Evolutionary conservation across 2,113 vertebrate species (phyloP).

Genomic region (Amazona guildingii): DNA sequence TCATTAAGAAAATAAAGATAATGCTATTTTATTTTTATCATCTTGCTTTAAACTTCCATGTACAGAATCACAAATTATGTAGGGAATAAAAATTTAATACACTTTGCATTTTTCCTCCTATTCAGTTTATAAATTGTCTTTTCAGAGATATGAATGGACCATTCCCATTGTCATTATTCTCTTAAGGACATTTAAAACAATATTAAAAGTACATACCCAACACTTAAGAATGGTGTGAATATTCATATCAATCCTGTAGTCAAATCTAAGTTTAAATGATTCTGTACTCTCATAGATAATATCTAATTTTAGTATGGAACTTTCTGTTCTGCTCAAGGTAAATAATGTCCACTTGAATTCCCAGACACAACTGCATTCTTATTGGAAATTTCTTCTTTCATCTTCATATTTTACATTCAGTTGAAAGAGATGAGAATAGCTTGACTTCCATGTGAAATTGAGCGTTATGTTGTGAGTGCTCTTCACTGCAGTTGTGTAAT

Average conservation of each 20-base stretch:
- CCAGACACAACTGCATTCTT: not conserved
- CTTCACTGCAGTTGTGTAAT: slow-evolving; percentile 11
- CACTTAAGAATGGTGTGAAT: not conserved
- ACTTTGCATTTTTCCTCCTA: not conserved
- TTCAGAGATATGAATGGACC: not conserved
- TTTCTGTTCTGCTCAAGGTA: not conserved
- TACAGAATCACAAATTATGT: not conserved
- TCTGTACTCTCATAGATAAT: not conserved
- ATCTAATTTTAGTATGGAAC: not conserved
- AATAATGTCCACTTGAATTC: not conserved
- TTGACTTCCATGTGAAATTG: not conserved
- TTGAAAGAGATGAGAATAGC: not conserved
- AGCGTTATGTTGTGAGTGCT: not conserved
- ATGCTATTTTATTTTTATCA: not conserved
- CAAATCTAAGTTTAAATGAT: not conserved
- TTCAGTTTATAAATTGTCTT: not conserved
- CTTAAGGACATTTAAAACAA: not conserved
- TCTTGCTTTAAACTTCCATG: not conserved
- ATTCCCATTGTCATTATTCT: not conserved
- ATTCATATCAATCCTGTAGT: not conserved
- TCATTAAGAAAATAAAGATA: not conserved
- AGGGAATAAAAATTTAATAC: not conserved
- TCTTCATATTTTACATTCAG: not conserved
- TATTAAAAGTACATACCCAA: not conserved
- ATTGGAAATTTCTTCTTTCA: not conserved